Evolutionary conservation across 2,888 invertebrate genomes (phyloP), one percentile per base, ranked within the genome.

Genomic region (Stenodera caucasica): DNA sequence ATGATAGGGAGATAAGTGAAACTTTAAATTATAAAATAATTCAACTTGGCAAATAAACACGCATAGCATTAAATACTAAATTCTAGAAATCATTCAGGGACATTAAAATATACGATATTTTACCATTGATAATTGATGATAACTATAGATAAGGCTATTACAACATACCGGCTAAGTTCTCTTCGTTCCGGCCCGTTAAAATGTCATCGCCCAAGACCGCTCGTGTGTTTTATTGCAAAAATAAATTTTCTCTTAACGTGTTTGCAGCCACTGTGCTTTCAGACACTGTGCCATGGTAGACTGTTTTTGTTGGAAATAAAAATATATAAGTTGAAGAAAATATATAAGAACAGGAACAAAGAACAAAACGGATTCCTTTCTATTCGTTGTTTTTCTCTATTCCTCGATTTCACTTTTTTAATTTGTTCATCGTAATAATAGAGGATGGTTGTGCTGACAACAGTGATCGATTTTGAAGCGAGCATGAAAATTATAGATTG

Each of bases 181-280:
- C 67, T 45, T 64, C 69, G 68, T 70, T 69, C 67, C 69, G 63
- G 66, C 62, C 70, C 70, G 72, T 74, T 72, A 73, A 74, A 73
- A 71, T 71, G 74, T 73, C 74, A 72, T 71, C 70, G 65, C 60
- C 70, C 70, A 70, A 72, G 72, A 70, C 70, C 70, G 69, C 66
- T 71, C 59, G 67, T 68, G 72, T 74, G 72, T 72, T 74, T 74
- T 74, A 72, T 74, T 71, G 67, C 73, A 71, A 73, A 74, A 73
- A 74, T 73, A 72, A 74, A 74, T 73, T 74, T 70, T 65, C 65
- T 53, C 58, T 64, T 64, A 67, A 70, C 71, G 69, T 65, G 68
- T 69, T 65, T 61, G 66, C 63, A 67, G 64, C 66, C 66, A 65
- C 64, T 37, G 65, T 55, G 63, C 61, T 62, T 64, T 61, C 59